Percentiles rank a stretch among this genome's conserved stretches.
These are phyloP conservation scores for Rutilus rutilus DNA, from an alignment of 2,113 vertebrate species.

Conservation along the genomic window DNA sequence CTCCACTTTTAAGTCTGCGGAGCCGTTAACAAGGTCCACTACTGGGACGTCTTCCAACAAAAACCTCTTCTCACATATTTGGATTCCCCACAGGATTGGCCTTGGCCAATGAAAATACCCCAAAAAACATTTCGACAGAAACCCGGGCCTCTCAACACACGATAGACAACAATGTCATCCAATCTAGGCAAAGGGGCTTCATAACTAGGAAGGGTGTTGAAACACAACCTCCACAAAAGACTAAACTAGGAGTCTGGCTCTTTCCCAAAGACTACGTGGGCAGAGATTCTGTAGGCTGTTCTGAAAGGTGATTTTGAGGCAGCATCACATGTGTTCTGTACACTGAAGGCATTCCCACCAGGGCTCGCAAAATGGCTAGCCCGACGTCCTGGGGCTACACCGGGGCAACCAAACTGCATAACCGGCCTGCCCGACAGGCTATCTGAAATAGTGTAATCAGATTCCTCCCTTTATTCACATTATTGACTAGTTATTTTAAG, in stretches of 20 bases:
- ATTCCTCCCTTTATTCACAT: too few species aligned
- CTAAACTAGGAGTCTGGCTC: constrained; percentile 25
- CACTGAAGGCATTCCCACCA: not conserved
- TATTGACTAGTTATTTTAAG: too few species aligned
- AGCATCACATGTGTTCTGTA: not conserved
- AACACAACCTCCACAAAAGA: not conserved
- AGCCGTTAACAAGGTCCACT: not conserved
- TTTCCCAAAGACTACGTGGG: not conserved
- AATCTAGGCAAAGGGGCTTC: constrained; percentile 30
- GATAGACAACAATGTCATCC: constrained; percentile 4
- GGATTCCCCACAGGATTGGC: constrained; percentile 53
- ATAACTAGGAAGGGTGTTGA: constrained; percentile 1
- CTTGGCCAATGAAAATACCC: constrained; percentile 63
- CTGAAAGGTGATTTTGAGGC: not conserved
- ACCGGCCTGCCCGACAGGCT: too few species aligned
- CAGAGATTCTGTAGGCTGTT: not conserved
- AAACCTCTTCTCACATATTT: constrained; percentile 63
- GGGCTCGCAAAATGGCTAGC: too few species aligned
- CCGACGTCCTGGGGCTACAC: too few species aligned
- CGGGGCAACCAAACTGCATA: too few species aligned
- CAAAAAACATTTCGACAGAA: constrained; percentile 34
- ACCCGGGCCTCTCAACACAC: constrained; percentile 27
- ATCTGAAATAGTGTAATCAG: too few species aligned
- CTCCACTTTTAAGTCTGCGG: not conserved
- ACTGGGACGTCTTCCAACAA: constrained; percentile 68